phyloP scores from a whole-genome alignment of 2,888 invertebrate genomes.

The Phytoseiulus persimilis region DNA sequence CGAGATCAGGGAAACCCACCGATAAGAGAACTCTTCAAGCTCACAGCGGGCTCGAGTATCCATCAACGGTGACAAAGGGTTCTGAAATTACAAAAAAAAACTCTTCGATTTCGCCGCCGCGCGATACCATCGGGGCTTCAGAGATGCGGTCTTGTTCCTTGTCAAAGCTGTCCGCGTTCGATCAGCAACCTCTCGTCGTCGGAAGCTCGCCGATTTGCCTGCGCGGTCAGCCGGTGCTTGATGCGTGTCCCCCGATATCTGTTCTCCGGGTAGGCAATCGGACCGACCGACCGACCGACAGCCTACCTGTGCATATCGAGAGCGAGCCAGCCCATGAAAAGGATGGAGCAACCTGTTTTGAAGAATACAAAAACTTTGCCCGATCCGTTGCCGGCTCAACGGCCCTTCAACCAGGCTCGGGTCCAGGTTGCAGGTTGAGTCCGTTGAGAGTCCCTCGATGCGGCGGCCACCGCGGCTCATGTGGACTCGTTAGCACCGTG shows the following conservation, averaged over 20 bases:
- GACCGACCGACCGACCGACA: too few relatives aligned
- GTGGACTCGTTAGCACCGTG: not conserved
- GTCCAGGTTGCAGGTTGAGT: not conserved
- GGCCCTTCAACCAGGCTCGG: not conserved
- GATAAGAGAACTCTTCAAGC: not conserved
- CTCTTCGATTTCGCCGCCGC: not conserved
- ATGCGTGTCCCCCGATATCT: too few relatives aligned
- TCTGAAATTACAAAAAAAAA: not conserved
- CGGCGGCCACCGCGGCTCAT: not conserved
- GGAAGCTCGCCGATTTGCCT: not conserved
- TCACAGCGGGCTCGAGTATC: not conserved
- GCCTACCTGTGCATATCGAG: not conserved
- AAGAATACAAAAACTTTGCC: constrained; percentile 5
- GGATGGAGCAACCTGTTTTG: not conserved
- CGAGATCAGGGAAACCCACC: not conserved
- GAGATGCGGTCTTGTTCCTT: not conserved
- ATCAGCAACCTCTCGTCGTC: not conserved
- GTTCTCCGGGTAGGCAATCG: too few relatives aligned
- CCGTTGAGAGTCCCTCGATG: not conserved
- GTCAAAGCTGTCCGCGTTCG: not conserved
- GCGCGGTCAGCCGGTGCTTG: too few relatives aligned
- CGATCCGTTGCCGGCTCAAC: not conserved
- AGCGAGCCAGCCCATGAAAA: not conserved
- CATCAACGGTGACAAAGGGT: not conserved
- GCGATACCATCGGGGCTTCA: not conserved